Evolutionary conservation across 2,888 invertebrate species (phyloP).

Genomic region (Drosophila mimetica): DNA sequence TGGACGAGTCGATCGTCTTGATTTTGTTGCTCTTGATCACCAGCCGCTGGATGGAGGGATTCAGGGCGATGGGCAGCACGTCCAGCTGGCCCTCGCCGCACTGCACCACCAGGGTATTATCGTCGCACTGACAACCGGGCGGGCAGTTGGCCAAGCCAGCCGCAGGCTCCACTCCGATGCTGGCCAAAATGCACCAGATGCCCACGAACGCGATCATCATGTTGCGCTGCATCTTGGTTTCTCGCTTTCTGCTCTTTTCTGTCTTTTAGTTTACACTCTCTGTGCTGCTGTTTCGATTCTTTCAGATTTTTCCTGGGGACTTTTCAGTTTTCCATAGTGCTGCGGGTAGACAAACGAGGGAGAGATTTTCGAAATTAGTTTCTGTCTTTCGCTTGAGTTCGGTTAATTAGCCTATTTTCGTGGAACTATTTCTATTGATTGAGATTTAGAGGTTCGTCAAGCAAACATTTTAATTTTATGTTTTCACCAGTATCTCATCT

Average conservation of each 20-base stretch:
- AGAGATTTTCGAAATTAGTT: conserved; percentile 44
- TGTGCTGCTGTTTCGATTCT: conserved; percentile 13
- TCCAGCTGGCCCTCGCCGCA: conserved; percentile 94
- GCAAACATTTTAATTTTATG: conserved; percentile 9
- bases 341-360: conserved; percentile 34
- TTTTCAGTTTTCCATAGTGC: conserved; percentile 68
- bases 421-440: conserved; percentile 36
- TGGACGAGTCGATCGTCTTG: conserved; percentile 94
- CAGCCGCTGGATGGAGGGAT: conserved; percentile 94
- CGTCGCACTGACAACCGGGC: conserved; percentile 93
- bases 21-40: conserved; percentile 94
- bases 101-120: conserved; percentile 93
- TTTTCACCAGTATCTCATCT: conserved; percentile 3
- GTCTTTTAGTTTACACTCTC: conserved; percentile 8
- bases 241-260: conserved; percentile 20
- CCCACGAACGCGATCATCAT: conserved; percentile 45
- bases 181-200: conserved; percentile 53
- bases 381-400: conserved; percentile 12
- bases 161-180: conserved; percentile 39
- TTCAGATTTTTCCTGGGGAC: conserved; percentile 1
- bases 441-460: conserved; percentile 4
- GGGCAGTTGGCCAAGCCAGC: conserved; percentile 90
- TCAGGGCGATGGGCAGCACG: conserved; percentile 95
- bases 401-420: conserved; percentile 35
- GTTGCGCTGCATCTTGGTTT: conserved; percentile 31